Evolutionary conservation across 1,140 invertebrate genomes (phyloP).

Genomic region (Drusus annulatus): DNA sequence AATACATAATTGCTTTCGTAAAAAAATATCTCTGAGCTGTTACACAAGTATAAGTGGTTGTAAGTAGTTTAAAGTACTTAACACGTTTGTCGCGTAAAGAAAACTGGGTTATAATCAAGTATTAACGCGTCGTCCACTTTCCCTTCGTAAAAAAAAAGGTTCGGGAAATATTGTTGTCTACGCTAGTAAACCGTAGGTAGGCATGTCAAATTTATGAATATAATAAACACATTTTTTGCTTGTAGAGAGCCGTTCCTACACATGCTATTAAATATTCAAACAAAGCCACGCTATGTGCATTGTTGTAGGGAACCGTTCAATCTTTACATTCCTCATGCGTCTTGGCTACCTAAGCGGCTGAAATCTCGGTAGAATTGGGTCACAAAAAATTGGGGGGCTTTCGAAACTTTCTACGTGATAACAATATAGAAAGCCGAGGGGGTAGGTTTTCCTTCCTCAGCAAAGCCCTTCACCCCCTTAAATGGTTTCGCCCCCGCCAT

Average conservation of each 20-base stretch:
- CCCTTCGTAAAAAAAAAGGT: not conserved
- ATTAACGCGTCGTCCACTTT: no score
- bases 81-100: no score
- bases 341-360: slow-evolving; percentile 32
- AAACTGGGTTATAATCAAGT: no score
- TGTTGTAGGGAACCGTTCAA: slow-evolving; percentile 31
- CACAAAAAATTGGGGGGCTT: slow-evolving; percentile 58
- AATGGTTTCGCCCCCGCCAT: slow-evolving; percentile 31
- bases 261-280: slow-evolving; percentile 28
- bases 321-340: slow-evolving; percentile 40
- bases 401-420: slow-evolving; percentile 59
- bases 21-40: no score
- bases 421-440: slow-evolving; percentile 56
- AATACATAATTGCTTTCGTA: no score
- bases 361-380: slow-evolving; percentile 58
- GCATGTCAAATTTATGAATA: not conserved
- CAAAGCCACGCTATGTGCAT: slow-evolving; percentile 1
- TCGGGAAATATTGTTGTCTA: not conserved
- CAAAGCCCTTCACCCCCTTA: slow-evolving; percentile 51
- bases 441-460: slow-evolving; percentile 46
- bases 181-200: not conserved
- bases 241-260: not conserved
- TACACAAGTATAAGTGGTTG: no score
- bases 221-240: slow-evolving; percentile 7
- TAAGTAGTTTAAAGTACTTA: no score